Percentiles rank a stretch among this genome's conserved stretches.
These are phyloP conservation scores for Poeciliopsis prolifica DNA, from an alignment of 2,113 vertebrate species.

Conservation along the genomic window DNA sequence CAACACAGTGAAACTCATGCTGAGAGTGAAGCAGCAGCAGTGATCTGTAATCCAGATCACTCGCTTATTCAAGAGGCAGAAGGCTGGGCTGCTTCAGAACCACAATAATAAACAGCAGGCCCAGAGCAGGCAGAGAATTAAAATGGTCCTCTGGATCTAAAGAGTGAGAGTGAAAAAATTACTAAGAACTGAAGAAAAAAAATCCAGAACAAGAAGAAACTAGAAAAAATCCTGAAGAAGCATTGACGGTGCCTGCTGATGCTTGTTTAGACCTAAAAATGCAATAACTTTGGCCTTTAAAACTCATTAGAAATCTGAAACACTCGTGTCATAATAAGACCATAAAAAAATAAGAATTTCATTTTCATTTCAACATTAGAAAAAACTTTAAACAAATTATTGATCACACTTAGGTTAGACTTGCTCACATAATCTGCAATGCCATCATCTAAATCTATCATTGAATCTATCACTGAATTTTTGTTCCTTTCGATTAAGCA, in stretches of 20 bases:
- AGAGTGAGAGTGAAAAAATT: background rate
- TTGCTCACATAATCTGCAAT: too few relatives aligned
- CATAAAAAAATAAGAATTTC: too few relatives aligned
- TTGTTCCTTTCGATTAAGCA: background rate
- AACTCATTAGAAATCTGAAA: too few relatives aligned
- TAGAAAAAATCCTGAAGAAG: background rate
- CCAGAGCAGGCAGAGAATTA: constrained; percentile 9
- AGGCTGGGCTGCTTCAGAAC: constrained; percentile 26
- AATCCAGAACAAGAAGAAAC: too few relatives aligned
- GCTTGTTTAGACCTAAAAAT: too few relatives aligned
- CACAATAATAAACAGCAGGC: constrained; percentile 61
- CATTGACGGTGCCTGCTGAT: background rate
- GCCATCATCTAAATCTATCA: too few relatives aligned
- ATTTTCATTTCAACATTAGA: too few relatives aligned
- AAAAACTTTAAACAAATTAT: too few relatives aligned
- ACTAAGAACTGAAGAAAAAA: background rate
- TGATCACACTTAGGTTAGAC: too few relatives aligned
- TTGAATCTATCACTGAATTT: too few relatives aligned
- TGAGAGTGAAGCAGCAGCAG: constrained; percentile 31
- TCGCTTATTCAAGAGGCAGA: constrained; percentile 32
- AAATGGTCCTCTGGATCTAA: background rate
- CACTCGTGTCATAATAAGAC: too few relatives aligned
- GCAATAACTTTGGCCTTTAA: too few relatives aligned
- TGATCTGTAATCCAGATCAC: constrained; percentile 29
- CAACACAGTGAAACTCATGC: constrained; percentile 65